Evolutionary conservation across 2,888 invertebrate genomes (phyloP), one percentile per base, ranked within the genome.

Genomic region (Euzetes globulus): DNA sequence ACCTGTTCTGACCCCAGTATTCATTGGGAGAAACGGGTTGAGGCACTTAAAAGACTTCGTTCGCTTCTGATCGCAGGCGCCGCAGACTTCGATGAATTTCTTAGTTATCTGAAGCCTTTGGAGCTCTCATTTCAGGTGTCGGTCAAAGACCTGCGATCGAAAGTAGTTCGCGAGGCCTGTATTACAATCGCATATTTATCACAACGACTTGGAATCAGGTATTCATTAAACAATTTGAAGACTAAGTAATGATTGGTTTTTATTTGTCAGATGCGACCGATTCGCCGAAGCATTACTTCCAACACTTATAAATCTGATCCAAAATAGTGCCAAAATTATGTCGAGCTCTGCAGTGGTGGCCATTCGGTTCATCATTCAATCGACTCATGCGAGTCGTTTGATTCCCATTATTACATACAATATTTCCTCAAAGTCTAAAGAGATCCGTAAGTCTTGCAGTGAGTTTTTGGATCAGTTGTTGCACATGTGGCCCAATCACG

Each of bases 21-120:
- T 80, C 94, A 94, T 81, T 98, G 98, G 97, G 94, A 93, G 84
- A 93, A 92, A 82, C 85, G 97, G 75, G 88, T 91, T n/a, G 95
- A 96, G 75, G 89, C 91, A 78, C 92, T 94, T 82, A 85, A 88
- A 83, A 91, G 90, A 81, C 85, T 97, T 37, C 88, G 97, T 0
- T 89, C 93, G 1, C 83, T 96, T 71, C 82, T 96, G 1, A 84
- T 92, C 37, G 90, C 92, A 55, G 93, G 92, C 78, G 93, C 90
- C 9, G 86, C 88, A 77, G 89, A 90, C 81, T 87, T 86, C 79
- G 87, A 88, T 71, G 88, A 88, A 77, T 94, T 97, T 83, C 85
- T 86, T 75, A 87, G 87, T 73, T 88, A 89, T 78, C 84, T 97
- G 75, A 90, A 92, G 81, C 88, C 87, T 77, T 82, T 95, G 75